Conservation (phyloP, 2,113 vertebrate species). For the Gadus chalcogrammus region DNA sequence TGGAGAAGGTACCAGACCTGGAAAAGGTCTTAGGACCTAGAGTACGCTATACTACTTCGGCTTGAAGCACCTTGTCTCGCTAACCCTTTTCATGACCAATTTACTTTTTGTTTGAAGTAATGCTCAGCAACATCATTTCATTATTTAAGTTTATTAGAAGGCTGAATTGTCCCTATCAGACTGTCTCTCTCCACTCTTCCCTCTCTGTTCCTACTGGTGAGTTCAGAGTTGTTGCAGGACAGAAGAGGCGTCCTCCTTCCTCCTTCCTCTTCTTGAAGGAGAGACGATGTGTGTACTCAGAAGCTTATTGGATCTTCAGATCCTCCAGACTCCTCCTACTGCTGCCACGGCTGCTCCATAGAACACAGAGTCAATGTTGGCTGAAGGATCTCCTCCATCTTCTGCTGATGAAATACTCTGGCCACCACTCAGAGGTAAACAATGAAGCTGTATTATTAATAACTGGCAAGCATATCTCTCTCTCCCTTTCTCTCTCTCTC, state of each 20-base stretch:
- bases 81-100: too few species aligned
- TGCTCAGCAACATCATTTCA: too few species aligned
- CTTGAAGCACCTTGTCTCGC: too few species aligned
- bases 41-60: too few species aligned
- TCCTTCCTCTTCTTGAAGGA: slow-evolving; percentile 23
- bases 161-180: too few species aligned
- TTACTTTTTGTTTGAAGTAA: too few species aligned
- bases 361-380: slow-evolving; percentile 56
- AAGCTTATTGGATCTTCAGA: slow-evolving; percentile 48
- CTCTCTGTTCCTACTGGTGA: too few species aligned
- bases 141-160: too few species aligned
- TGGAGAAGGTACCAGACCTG: too few species aligned
- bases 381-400: slow-evolving; percentile 61
- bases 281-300: slow-evolving; percentile 35
- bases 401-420: slow-evolving; percentile 47
- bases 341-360: slow-evolving; percentile 3
- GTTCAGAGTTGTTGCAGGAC: background rate
- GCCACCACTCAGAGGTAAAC: slow-evolving; percentile 47
- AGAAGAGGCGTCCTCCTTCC: background rate
- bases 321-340: background rate
- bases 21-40: too few species aligned
- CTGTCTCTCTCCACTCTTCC: too few species aligned
- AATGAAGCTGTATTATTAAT: slow-evolving; percentile 53
- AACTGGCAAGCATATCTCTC: slow-evolving; percentile 36
- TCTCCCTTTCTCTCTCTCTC: slow-evolving; percentile 48